These are phyloP conservation scores for Ascaphus truei DNA, from an alignment of 2,113 vertebrate species.

Conservation along the genomic window DNA sequence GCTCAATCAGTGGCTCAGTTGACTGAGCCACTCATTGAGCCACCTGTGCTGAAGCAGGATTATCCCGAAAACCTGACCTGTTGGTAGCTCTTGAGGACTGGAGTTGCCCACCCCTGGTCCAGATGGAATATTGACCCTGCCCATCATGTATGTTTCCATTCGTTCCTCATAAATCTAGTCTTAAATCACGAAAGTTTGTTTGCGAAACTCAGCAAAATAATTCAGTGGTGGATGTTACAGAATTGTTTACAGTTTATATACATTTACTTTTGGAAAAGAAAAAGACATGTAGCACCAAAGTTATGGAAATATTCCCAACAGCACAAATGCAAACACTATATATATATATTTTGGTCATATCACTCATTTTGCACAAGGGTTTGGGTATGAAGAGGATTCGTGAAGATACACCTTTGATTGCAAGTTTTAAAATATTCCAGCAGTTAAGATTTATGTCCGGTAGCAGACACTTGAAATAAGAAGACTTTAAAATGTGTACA, in stretches of 20 bases:
- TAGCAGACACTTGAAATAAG: constrained; percentile 8
- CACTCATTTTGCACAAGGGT: constrained; percentile 20
- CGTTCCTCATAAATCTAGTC: neutral
- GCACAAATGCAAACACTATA: constrained; percentile 46
- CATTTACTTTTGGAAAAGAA: neutral
- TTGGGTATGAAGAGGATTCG: constrained; percentile 26
- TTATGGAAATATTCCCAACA: constrained; percentile 42
- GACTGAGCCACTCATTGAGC: no score
- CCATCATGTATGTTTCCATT: neutral
- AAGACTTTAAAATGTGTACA: constrained; percentile 32
- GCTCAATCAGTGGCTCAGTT: no score
- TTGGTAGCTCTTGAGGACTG: no score
- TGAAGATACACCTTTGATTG: constrained; percentile 12
- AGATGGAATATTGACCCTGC: neutral
- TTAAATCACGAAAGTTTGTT: no score
- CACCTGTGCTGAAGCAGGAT: no score
- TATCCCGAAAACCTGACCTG: no score
- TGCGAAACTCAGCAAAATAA: neutral
- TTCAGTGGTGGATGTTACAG: neutral
- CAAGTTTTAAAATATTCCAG: constrained; percentile 12
- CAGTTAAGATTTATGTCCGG: constrained; percentile 36
- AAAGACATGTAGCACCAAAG: constrained; percentile 38
- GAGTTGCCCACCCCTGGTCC: neutral
- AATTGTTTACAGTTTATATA: neutral
- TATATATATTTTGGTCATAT: no score